Conservation (phyloP, 2,113 vertebrate species). For the Pseudonaja textilis region DNA sequence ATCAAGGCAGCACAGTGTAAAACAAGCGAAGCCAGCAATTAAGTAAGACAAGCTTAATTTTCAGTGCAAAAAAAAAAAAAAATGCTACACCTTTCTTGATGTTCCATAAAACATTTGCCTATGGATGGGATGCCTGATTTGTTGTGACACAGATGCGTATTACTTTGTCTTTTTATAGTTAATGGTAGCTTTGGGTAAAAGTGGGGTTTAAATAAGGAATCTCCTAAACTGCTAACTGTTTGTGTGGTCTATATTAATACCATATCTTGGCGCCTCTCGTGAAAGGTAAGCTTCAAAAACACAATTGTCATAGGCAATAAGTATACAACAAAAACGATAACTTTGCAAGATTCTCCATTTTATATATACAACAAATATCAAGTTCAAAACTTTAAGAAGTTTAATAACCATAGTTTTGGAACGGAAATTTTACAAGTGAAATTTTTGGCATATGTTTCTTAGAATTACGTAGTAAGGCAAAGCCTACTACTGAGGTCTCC, state of each 20-base stretch:
- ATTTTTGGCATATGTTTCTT: background rate
- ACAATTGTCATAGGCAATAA: background rate
- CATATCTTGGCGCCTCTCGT: constrained; percentile 10
- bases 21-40: background rate
- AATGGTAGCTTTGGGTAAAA: background rate
- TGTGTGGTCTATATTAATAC: background rate
- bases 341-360: background rate
- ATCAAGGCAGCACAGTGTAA: background rate
- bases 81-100: background rate
- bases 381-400: background rate
- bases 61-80: background rate
- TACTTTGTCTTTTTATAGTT: background rate
- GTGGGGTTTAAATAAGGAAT: background rate
- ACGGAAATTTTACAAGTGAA: background rate
- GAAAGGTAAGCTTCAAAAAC: constrained; percentile 3
- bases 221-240: background rate
- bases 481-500: background rate
- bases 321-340: background rate
- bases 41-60: background rate
- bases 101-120: background rate
- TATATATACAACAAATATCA: background rate
- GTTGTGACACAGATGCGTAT: background rate
- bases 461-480: background rate
- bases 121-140: background rate
- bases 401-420: background rate